Base-by-base conservation (phyloP, 2,888 invertebrate species). In the Leptinotarsa tumamoca region DNA sequence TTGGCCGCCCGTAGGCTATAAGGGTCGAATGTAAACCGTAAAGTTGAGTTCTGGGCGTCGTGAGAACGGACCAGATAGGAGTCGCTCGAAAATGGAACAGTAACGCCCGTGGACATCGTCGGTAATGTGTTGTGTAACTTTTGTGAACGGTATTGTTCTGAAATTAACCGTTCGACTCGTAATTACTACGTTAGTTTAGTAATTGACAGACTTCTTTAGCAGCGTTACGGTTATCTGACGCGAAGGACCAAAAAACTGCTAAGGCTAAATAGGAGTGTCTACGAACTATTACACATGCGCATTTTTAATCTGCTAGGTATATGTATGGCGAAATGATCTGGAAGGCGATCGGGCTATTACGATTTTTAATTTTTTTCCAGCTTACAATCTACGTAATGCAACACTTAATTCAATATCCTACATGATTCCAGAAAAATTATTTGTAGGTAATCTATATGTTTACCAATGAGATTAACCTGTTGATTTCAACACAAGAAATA, bases 111-210 rank as follows among this genome's bases (percentile, higher is more conserved):
- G 71, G 72, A 75, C 68, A 68, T 70, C 52, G 70, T 74, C n/a
- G 70, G 74, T 74, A 71, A 74, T 71, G 67, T 50, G 68, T 71
- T 71, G 67, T 71, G 74, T 67, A 71, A 74, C 74, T 33, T n/a
- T 63, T 4, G 17, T 33, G 63, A 63, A 63, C 63, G 27, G 63
- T 63, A 63, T 63, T 63, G 63, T 63, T 63, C 43, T 43, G 43
- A 63, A 63, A 63, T 63, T 63, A 63, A 63, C 63, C 63, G 43
- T 63, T 63, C n/a, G 58, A 17, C n/a, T 58, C 18, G 63, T 63
- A 63, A 63, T 63, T 43, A 43, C n/a, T 33, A 63, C 63, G 63
- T 63, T 63, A 63, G 63, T 63, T n/a, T 43, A 63, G 63, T 63
- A 63, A 63, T 63, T 63, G 63, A 63, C 63, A 43, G 5, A 17